Evolutionary conservation across 1,140 invertebrate species (phyloP), one percentile per base, ranked within the genome.

Genomic region (Caerostris extrusa): DNA sequence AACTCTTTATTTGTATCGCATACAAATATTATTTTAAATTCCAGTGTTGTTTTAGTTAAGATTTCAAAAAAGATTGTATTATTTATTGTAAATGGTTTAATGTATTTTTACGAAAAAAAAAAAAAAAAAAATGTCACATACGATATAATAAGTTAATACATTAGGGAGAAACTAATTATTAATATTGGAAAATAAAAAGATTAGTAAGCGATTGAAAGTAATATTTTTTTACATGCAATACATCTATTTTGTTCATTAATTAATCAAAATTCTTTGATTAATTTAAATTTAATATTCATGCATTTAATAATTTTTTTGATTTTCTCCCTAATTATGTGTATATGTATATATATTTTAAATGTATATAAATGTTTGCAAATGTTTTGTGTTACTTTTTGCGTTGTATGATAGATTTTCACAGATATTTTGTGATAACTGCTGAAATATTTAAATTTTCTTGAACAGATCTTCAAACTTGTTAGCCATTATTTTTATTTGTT

Each of bases 281-380:
- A 50, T 34, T 50, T 12, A 77, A 50, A 77, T 12, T 50, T 77
- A 34, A 77, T 53, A 77, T 77, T 3, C 34, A 77, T 77, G 14
- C 8, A 77, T 77, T 12, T 12, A 12, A 12, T 34, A 19, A 19
- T 5, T 34, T 12, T 12, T 12, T 77, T 77, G 8, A 14, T 8
- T 77, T 77, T 5, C 19, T 53, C 53, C 12, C 10, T 50, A 57
- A 60, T 85, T 85, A 60, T 85, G 57, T 85, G 57, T 85, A 58
- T 85, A 85, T 77, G 34, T 77, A 53, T 77, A 77, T 77, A 77
- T 77, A 77, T 85, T 85, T 85, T 85, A 85, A 85, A 85, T 88
- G 86, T 88, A 88, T 55, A 88, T 88, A 88, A 58, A 19, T 57
- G n/a, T 87, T 60, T 61, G 34, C 61, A 87, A 87, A 64, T 87